A percentile compares a stretch with the other conserved stretches of the same genome.
phyloP scores from a whole-genome alignment of 2,113 vertebrate species.

The Chloropsis hardwickii region DNA sequence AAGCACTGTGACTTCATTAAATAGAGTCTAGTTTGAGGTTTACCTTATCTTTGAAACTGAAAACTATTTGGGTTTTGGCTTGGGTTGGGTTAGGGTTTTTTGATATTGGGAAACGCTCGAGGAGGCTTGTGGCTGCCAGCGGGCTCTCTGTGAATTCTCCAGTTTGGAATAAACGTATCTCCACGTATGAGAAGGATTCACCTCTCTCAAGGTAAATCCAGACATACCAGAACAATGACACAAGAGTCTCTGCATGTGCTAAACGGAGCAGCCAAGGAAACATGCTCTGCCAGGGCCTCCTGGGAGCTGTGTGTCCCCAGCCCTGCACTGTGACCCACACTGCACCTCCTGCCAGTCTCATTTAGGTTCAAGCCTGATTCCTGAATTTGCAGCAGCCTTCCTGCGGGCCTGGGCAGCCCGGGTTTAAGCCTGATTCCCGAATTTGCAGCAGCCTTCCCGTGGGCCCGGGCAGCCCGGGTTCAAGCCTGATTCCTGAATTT shows the following conservation, averaged over 20 bases:
- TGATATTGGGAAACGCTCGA: neutral
- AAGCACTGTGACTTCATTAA: neutral
- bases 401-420: neutral
- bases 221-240: neutral
- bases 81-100: neutral
- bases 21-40: neutral
- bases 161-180: neutral
- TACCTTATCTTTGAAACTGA: neutral
- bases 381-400: neutral
- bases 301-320: neutral
- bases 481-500: neutral
- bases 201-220: neutral
- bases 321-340: neutral
- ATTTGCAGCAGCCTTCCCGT: neutral
- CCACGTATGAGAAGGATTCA: neutral
- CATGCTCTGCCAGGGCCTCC: neutral
- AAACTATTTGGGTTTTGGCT: neutral
- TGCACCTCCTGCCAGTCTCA: neutral
- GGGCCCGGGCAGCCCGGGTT: neutral
- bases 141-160: neutral
- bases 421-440: neutral
- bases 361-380: neutral
- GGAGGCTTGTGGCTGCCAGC: neutral
- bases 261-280: neutral
- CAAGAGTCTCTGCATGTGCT: neutral